Evolutionary conservation across 2,888 invertebrate species (phyloP).

Genomic region (Cerceris ruficornis): DNA sequence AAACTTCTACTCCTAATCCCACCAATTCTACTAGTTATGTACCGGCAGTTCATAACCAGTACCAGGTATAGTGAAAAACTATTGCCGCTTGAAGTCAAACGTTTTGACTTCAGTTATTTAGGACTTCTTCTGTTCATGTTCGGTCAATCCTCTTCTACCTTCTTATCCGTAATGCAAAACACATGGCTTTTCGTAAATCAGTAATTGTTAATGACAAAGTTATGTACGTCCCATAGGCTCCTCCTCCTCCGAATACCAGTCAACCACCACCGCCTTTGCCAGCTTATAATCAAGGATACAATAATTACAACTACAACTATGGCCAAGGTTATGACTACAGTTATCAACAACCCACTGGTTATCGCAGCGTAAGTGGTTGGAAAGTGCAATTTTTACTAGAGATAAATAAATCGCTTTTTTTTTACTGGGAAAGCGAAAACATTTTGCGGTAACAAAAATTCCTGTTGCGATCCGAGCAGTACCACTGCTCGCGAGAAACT

Average conservation of each 20-base stretch:
- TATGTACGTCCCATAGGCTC: conserved; percentile 62
- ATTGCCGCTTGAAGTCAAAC: not conserved
- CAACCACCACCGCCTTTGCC: conserved; percentile 78
- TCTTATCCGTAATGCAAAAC: too few species aligned
- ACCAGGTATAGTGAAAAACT: conserved; percentile 69
- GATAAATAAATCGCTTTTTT: conserved; percentile 6
- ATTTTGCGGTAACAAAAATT: conserved; percentile 18
- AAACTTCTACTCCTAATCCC: conserved; percentile 64
- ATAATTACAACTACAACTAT: conserved; percentile 78
- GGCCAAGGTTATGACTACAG: conserved; percentile 76
- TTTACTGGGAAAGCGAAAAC: conserved; percentile 11
- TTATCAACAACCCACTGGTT: conserved; percentile 76
- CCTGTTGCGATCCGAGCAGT: conserved; percentile 7
- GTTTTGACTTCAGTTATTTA: not conserved
- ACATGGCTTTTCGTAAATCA: too few species aligned
- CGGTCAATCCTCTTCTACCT: too few species aligned
- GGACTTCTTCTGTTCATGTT: not conserved
- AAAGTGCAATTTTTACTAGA: conserved; percentile 1
- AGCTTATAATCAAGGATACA: conserved; percentile 76
- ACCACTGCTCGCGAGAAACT: conserved; percentile 1
- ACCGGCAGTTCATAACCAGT: conserved; percentile 76
- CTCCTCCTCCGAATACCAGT: conserved; percentile 77
- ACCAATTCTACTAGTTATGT: conserved; percentile 67
- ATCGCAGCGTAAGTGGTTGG: conserved; percentile 77
- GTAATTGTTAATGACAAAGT: not conserved